Conservation (phyloP, 1,140 invertebrate genomes). For the Caenorhabditis latens region DNA sequence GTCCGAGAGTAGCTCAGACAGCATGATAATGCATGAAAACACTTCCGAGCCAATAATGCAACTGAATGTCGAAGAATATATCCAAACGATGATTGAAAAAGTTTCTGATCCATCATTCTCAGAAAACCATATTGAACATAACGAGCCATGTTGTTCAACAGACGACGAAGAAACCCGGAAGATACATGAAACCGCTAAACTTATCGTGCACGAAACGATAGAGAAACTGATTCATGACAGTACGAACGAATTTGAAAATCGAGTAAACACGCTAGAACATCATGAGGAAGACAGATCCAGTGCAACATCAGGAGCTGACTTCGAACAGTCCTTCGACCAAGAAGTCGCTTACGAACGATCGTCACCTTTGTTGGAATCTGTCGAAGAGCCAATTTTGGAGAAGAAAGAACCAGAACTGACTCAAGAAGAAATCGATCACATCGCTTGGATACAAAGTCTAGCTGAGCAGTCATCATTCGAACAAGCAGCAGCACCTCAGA, state of each 20-base stretch:
- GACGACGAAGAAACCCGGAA: neutral
- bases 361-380: neutral
- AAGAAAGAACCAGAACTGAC: conserved; percentile 14
- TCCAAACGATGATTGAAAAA: conserved; percentile 33
- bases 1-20: neutral
- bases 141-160: neutral
- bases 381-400: neutral
- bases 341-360: conserved; percentile 25
- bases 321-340: neutral
- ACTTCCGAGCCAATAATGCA: neutral
- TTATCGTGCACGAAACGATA: too few species aligned
- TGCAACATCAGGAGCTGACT: conserved; percentile 25
- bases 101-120: neutral
- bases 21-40: neutral
- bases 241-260: neutral
- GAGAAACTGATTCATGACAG: neutral
- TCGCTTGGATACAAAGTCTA: conserved; percentile 29
- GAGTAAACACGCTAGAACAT: neutral
- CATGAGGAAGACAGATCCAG: conserved; percentile 9
- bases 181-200: too few species aligned
- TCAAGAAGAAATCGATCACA: conserved; percentile 55
- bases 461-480: conserved; percentile 23
- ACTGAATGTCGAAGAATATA: conserved; percentile 41
- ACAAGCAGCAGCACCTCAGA: neutral
- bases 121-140: neutral